Conservation (phyloP, 2,888 invertebrate species). For the Conus canariensis region DNA sequence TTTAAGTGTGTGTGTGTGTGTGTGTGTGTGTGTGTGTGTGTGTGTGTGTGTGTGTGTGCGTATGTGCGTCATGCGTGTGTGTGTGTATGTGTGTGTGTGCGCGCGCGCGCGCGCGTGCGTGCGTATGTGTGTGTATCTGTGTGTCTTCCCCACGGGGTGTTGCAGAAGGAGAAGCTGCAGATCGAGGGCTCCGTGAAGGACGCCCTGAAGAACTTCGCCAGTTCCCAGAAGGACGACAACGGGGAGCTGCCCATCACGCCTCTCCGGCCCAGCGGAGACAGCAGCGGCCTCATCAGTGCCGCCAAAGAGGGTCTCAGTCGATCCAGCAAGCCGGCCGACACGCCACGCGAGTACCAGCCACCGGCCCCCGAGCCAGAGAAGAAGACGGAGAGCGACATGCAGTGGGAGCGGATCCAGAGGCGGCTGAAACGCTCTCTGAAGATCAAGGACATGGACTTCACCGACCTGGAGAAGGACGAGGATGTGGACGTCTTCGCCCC, state of each 20-base stretch:
- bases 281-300: constrained; percentile 94
- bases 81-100: too few relatives aligned
- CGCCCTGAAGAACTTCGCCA: constrained; percentile 36
- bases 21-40: too few relatives aligned
- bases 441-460: constrained; percentile 96
- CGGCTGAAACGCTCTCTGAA: constrained; percentile 83
- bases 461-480: constrained; percentile 92
- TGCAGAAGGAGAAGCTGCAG: constrained; percentile 22
- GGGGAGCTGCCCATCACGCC: constrained; percentile 45
- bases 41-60: too few relatives aligned
- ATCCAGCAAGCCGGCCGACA: constrained; percentile 47
- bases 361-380: constrained; percentile 82
- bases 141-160: too few relatives aligned
- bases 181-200: constrained; percentile 44
- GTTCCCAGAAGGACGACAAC: constrained; percentile 39
- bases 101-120: too few relatives aligned
- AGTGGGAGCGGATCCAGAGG: constrained; percentile 91
- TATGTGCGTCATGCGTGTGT: too few relatives aligned
- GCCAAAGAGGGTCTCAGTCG: constrained; percentile 90
- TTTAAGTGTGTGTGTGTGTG: too few relatives aligned
- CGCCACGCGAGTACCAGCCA: constrained; percentile 52
- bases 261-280: constrained; percentile 79
- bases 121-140: too few relatives aligned
- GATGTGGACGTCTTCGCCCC: constrained; percentile 85
- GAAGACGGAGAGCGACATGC: constrained; percentile 94